Percentiles rank a stretch among this genome's conserved stretches.
These are phyloP conservation scores for Xylocopa sonorina DNA, from an alignment of 1,140 invertebrate genomes.

Conservation along the genomic window DNA sequence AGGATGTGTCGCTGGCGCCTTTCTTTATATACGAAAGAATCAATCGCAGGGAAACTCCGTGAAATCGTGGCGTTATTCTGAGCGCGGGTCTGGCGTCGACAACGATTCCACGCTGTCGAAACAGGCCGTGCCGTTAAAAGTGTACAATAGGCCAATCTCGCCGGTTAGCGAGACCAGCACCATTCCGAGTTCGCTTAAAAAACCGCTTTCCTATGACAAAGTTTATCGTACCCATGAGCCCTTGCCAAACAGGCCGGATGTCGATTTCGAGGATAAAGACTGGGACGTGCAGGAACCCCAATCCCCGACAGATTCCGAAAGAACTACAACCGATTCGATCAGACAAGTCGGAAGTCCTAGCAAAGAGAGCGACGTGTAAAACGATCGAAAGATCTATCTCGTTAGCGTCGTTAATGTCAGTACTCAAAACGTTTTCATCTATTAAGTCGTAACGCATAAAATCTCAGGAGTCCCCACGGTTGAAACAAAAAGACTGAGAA, in stretches of 20 bases:
- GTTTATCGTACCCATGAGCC: conserved; percentile 92
- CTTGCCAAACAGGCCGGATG: conserved; percentile 87
- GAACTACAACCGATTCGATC: conserved; percentile 54
- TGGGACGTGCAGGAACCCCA: conserved; percentile 88
- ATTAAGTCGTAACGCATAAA: no score
- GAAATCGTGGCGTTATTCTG: conserved; percentile 75
- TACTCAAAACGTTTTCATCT: no score
- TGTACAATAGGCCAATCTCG: conserved; percentile 68
- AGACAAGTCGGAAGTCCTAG: conserved; percentile 72
- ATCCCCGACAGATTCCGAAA: conserved; percentile 82
- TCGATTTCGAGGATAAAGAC: conserved; percentile 90
- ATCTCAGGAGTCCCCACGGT: no score
- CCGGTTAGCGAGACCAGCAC: conserved; percentile 72
- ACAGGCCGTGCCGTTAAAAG: conserved; percentile 64
- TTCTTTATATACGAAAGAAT: conserved; percentile 67
- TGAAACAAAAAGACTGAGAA: no score
- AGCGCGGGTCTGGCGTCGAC: conserved; percentile 64
- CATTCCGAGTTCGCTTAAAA: conserved; percentile 82
- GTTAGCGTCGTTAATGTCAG: neutral
- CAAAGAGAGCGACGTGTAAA: conserved; percentile 77
- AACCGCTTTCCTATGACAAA: conserved; percentile 88
- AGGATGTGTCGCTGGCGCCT: conserved; percentile 59
- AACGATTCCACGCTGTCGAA: conserved; percentile 62
- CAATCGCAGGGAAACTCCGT: conserved; percentile 58
- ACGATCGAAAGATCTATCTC: neutral